These are phyloP conservation scores for Solenopsis invicta DNA, from an alignment of 1,140 invertebrate species.

Conservation along the genomic window DNA sequence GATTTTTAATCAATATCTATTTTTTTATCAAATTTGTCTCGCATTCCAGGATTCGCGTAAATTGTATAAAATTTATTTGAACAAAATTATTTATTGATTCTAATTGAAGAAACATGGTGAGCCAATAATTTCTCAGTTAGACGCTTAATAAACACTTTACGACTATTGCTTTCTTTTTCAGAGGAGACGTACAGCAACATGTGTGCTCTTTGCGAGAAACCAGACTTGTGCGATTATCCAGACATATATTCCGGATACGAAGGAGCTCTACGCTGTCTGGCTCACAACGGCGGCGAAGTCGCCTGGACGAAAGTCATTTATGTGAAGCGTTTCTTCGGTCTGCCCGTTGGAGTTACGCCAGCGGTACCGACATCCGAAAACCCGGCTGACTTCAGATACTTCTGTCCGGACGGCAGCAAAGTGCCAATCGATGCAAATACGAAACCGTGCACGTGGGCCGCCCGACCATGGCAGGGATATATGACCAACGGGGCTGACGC, in stretches of 20 bases:
- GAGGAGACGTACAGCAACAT: constrained; percentile 91
- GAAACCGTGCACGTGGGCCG: constrained; percentile 92
- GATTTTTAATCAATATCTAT: neutral
- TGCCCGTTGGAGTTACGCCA: constrained; percentile 88
- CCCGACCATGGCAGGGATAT: constrained; percentile 93
- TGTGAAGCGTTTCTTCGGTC: constrained; percentile 92
- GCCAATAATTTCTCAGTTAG: constrained; percentile 36
- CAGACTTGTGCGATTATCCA: constrained; percentile 92
- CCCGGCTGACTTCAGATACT: constrained; percentile 90
- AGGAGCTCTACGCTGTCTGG: constrained; percentile 93
- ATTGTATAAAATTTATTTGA: neutral
- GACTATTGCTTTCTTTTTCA: constrained; percentile 76
- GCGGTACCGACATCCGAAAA: constrained; percentile 87
- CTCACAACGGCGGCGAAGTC: constrained; percentile 92
- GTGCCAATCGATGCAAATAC: constrained; percentile 88
- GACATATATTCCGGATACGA: constrained; percentile 94
- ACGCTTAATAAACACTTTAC: constrained; percentile 15
- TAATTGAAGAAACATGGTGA: neutral
- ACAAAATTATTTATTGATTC: neutral
- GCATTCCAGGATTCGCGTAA: neutral
- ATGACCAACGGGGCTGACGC: constrained; percentile 89
- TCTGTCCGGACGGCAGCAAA: constrained; percentile 94
- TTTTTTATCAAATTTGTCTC: neutral
- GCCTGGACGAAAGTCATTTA: constrained; percentile 95
- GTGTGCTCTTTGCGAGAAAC: constrained; percentile 92